Conservation (phyloP, 2,113 vertebrate species). For the Leuciscus idus region DNA sequence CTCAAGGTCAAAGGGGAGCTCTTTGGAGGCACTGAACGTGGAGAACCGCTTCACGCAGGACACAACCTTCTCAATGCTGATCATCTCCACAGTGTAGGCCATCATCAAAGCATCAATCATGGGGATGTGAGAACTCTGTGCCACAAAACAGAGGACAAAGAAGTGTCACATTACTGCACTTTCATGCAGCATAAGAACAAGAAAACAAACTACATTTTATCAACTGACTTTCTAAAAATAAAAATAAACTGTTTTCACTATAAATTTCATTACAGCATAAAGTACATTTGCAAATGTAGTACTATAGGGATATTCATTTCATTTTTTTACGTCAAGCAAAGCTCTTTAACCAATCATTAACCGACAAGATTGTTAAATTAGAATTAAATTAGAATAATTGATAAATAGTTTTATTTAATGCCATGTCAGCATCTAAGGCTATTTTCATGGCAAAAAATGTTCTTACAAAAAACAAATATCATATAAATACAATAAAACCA, state of each 20-base stretch:
- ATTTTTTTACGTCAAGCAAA: too few species aligned
- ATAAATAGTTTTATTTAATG: too few species aligned
- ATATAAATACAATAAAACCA: too few species aligned
- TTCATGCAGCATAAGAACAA: neutral
- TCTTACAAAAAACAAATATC: too few species aligned
- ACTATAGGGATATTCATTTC: too few species aligned
- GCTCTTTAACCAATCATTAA: too few species aligned
- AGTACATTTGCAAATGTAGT: neutral
- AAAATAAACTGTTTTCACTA: neutral
- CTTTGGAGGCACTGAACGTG: slow-evolving; percentile 96
- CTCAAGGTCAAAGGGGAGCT: slow-evolving; percentile 97
- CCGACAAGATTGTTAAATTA: too few species aligned
- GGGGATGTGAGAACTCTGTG: slow-evolving; percentile 92
- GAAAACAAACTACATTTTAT: neutral
- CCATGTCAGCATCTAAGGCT: too few species aligned
- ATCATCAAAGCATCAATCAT: slow-evolving; percentile 99
- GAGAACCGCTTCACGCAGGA: slow-evolving; percentile 95
- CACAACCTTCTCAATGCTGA: slow-evolving; percentile 98
- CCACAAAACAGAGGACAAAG: slow-evolving; percentile 5
- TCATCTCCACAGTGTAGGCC: slow-evolving; percentile 98
- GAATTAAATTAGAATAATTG: too few species aligned
- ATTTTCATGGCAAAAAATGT: too few species aligned
- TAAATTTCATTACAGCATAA: neutral
- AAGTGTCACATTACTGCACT: neutral
- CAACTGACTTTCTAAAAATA: neutral